Base-by-base conservation (phyloP, 2,888 invertebrate species). In the Synergus gifuensis region DNA sequence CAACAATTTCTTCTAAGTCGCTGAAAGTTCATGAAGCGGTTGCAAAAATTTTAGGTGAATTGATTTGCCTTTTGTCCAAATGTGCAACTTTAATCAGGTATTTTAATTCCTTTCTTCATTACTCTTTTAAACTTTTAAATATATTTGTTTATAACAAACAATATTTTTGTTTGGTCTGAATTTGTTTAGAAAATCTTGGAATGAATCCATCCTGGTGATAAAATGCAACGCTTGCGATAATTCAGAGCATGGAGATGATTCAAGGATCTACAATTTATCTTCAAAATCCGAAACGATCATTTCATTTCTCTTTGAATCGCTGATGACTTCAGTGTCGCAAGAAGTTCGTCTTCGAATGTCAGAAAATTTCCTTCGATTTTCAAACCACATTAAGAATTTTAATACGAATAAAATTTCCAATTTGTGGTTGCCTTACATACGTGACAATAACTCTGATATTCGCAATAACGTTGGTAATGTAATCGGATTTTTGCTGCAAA, bases 351-450 rank as follows among this genome's bases (percentile, higher is more conserved):
- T 89, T 16, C 79, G 86, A 18, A 88, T 92, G 76, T 89, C 93
- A 1, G 84, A 90, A 79, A 89, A 91, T 77, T 86, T 94, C 63
- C 91, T 91, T n/a, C 85, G 87, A 69, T 89, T 93, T 73, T 92
- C 93, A 3, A 93, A 92, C 85, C 93, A 94, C 86, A 83, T 92
- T 0, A 77, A 86, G 28, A 87, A 87, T 46, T 94, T 94, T 83
- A 91, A 92, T 83, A 89, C 88, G 11, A 89, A 88, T 60, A 87
- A 89, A 76, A 83, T 91, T 12, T 87, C 92, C 0, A 89, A 88
- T 77, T 83, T 90, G 58, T 94, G 93, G 93, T 87, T 93, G 76
- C 85, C 90, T 46, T 90, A 91, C 36, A 87, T 92, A 46, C 88
- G 89, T 44, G 93, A 93, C 84, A 76, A 86, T 1, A 87, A 91